These are phyloP conservation scores for Mycalesis mineus DNA, from an alignment of 2,888 invertebrate species.

Conservation along the genomic window DNA sequence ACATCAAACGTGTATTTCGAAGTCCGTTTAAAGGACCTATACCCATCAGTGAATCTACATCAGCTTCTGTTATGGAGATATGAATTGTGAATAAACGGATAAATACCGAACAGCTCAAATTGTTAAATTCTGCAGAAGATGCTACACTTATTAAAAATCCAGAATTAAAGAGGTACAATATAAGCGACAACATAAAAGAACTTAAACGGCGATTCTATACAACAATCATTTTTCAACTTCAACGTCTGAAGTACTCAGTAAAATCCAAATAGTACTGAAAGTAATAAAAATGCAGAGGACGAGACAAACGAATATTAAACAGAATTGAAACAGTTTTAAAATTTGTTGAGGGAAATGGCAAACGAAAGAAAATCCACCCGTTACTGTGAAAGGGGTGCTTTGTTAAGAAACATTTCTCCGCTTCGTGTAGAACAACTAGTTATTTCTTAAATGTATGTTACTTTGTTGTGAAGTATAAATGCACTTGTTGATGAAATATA, in stretches of 20 bases:
- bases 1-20: no score
- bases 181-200: neutral
- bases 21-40: no score
- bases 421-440: constrained; percentile 11
- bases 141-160: neutral
- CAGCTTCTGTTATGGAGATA: no score
- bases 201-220: neutral
- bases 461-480: neutral
- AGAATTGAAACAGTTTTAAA: constrained; percentile 26
- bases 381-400: constrained; percentile 18
- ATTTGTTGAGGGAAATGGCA: constrained; percentile 23
- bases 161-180: neutral
- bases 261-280: constrained; percentile 13
- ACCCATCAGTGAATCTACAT: no score
- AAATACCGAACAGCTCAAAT: neutral
- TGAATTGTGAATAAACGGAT: no score
- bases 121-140: neutral
- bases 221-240: constrained; percentile 21
- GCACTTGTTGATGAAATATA: neutral
- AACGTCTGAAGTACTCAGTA: constrained; percentile 13
- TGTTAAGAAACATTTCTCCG: constrained; percentile 12
- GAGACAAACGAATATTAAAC: constrained; percentile 31
- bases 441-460: constrained; percentile 7
- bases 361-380: constrained; percentile 21
- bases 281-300: constrained; percentile 22